Conservation (phyloP, 2,113 vertebrate genomes). For the Melanerpes aurifrons region DNA sequence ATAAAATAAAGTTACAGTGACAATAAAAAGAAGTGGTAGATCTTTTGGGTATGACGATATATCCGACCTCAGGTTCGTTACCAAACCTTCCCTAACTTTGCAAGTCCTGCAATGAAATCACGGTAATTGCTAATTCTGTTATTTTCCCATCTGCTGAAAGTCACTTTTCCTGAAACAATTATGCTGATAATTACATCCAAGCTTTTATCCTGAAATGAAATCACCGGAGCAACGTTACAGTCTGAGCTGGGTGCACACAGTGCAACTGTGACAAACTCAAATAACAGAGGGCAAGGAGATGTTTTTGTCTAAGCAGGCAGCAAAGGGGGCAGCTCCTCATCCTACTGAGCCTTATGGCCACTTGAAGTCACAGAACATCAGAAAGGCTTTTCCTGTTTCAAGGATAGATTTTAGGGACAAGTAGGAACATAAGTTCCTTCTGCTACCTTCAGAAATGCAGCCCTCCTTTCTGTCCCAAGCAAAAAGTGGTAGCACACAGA, state of each 20-base stretch:
- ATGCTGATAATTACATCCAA: not conserved
- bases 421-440: not conserved
- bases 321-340: not conserved
- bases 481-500: not conserved
- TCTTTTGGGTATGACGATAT: not conserved
- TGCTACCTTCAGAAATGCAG: not conserved
- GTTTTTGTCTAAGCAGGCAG: not conserved
- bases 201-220: not conserved
- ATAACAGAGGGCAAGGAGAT: not conserved
- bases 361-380: not conserved
- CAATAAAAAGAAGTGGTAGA: not conserved
- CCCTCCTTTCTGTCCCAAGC: not conserved
- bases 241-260: not conserved
- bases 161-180: not conserved
- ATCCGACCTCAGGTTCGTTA: not conserved
- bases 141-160: slow-evolving; percentile 12
- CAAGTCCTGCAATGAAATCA: not conserved
- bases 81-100: not conserved
- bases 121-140: not conserved
- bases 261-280: not conserved
- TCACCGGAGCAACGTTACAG: not conserved
- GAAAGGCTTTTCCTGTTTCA: not conserved
- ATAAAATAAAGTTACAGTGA: not conserved
- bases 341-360: not conserved
- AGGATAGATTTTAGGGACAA: not conserved